phyloP scores from a whole-genome alignment of 2,113 vertebrate species.

The Enhydra lutris region DNA sequence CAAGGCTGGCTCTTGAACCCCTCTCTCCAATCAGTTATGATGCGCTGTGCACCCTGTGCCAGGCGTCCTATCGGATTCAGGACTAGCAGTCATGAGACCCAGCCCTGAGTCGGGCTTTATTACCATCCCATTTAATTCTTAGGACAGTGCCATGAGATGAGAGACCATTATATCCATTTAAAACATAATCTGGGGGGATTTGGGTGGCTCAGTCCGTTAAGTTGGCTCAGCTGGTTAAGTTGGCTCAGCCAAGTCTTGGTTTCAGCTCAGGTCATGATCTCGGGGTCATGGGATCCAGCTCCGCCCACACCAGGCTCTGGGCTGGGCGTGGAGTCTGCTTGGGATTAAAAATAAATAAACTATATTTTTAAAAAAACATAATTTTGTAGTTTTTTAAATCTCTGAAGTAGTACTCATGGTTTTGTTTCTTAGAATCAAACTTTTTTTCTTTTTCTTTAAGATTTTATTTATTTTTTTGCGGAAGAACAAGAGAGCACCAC shows the following conservation, averaged over 20 bases:
- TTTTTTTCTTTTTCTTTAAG: background rate
- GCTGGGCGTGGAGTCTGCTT: background rate
- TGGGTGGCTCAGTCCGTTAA: background rate
- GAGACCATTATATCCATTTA: background rate
- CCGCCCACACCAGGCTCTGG: background rate
- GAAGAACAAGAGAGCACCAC: too few relatives aligned
- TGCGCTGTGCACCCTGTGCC: accelerated
- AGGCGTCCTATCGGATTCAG: background rate
- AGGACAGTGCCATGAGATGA: background rate
- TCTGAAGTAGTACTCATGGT: background rate
- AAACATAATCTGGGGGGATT: background rate
- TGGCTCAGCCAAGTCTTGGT: background rate
- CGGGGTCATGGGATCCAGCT: background rate
- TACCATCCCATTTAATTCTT: background rate
- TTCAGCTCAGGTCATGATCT: background rate
- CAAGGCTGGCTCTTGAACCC: background rate
- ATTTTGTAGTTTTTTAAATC: background rate
- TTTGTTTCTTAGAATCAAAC: background rate
- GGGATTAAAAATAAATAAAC: background rate
- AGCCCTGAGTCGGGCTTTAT: background rate
- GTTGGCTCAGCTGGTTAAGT: too few relatives aligned
- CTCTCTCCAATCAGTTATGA: too few relatives aligned
- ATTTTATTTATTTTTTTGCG: too few relatives aligned
- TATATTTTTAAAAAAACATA: background rate
- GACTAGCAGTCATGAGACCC: accelerated